Percentiles rank a stretch among this genome's conserved stretches.
Conservation (phyloP, 2,113 vertebrate species). For the Trogon melanurus region DNA sequence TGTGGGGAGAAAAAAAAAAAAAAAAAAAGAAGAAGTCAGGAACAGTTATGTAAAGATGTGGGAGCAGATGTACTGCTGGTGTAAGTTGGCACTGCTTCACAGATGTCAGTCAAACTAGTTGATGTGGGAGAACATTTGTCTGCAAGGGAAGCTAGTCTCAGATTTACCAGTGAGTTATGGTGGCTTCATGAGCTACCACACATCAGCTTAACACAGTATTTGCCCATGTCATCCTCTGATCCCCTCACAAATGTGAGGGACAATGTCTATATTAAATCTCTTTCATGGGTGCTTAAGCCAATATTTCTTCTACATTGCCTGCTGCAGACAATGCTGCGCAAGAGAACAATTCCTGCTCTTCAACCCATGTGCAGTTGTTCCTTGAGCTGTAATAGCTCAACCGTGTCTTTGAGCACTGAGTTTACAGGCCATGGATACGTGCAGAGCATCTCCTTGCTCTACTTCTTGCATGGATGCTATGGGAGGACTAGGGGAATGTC, state of each 20-base stretch:
- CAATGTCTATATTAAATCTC: neutral
- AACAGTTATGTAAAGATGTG: conserved; percentile 57
- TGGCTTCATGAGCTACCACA: neutral
- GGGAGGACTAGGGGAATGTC: neutral
- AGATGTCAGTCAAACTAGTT: conserved; percentile 18
- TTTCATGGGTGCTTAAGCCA: neutral
- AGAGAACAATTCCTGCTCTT: neutral
- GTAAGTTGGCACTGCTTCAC: conserved; percentile 27
- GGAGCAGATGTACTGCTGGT: conserved; percentile 49
- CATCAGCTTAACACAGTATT: neutral
- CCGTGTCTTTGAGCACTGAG: neutral
- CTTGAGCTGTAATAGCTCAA: neutral
- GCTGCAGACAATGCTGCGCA: neutral
- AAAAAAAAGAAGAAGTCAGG: neutral
- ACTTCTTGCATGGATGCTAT: neutral
- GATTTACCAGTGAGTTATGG: neutral
- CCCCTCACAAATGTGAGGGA: neutral
- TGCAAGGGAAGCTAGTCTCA: neutral
- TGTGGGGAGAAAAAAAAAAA: neutral
- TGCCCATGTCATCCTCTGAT: neutral
- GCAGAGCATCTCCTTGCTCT: neutral
- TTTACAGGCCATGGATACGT: accelerated
- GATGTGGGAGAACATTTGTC: conserved; percentile 25
- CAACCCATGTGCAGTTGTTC: neutral
- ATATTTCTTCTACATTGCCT: neutral